Evolutionary conservation across 2,888 invertebrate genomes (phyloP).

Genomic region (Zhuqinia jingwanae): DNA sequence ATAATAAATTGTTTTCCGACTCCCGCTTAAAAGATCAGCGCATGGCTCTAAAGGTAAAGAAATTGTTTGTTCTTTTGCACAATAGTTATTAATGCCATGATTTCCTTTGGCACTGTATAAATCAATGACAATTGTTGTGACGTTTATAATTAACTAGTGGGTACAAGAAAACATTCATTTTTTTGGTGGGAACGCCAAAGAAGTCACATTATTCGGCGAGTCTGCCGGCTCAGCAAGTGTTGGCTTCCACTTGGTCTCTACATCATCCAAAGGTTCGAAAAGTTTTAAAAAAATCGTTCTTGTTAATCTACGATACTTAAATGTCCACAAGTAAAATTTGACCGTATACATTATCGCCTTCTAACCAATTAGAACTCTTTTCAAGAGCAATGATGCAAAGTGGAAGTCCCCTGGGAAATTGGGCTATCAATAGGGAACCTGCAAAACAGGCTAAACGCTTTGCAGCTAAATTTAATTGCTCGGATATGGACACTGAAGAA

Average conservation of each 20-base stretch:
- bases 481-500: slow-evolving; percentile 60
- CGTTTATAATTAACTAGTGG: slow-evolving; percentile 50
- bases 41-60: slow-evolving; percentile 54
- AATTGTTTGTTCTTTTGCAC: too few relatives aligned
- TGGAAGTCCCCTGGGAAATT: slow-evolving; percentile 69
- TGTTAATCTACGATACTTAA: too few relatives aligned
- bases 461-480: slow-evolving; percentile 75
- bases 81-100: too few relatives aligned
- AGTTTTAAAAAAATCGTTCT: too few relatives aligned
- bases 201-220: slow-evolving; percentile 61
- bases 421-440: slow-evolving; percentile 72
- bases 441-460: slow-evolving; percentile 72
- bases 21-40: slow-evolving; percentile 72
- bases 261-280: slow-evolving; percentile 68
- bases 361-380: too few relatives aligned
- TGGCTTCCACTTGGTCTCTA: slow-evolving; percentile 73
- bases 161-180: slow-evolving; percentile 59
- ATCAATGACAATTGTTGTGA: not conserved
- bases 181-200: slow-evolving; percentile 70
- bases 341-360: too few relatives aligned
- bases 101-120: too few relatives aligned
- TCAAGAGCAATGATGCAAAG: slow-evolving; percentile 73
- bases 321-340: too few relatives aligned
- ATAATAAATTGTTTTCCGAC: too few relatives aligned
- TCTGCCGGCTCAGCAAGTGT: slow-evolving; percentile 61